These are phyloP conservation scores for Ctenomys sociabilis DNA, from an alignment of 2,113 vertebrate species.

Conservation along the genomic window DNA sequence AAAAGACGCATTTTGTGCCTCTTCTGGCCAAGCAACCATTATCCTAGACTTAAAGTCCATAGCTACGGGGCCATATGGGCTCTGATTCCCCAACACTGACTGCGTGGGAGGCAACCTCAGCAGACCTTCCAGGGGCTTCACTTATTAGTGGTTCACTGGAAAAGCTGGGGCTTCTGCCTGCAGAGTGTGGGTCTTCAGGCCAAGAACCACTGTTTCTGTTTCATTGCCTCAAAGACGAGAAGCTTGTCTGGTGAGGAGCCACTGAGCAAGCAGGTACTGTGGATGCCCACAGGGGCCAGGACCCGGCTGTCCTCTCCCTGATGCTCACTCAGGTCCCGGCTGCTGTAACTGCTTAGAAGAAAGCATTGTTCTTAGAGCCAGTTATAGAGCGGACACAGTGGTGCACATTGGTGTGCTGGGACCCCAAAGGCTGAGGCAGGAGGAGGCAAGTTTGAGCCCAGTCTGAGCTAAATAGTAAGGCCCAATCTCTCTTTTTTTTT, in stretches of 20 bases:
- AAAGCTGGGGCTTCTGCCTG: not conserved
- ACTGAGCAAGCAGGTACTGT: not conserved
- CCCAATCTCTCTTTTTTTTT: too few species aligned
- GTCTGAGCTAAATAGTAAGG: not conserved
- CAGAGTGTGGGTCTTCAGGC: not conserved
- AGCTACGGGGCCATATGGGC: not conserved
- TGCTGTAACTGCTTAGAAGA: not conserved
- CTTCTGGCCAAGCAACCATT: not conserved
- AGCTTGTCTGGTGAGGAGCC: not conserved
- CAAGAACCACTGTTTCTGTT: not conserved
- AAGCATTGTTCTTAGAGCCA: not conserved
- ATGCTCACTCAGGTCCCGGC: not conserved
- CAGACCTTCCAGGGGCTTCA: not conserved
- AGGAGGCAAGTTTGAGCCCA: not conserved
- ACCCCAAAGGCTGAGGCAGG: not conserved
- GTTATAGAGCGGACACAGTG: not conserved
- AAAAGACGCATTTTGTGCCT: not conserved
- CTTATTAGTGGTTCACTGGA: accelerated
- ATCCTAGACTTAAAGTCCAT: not conserved
- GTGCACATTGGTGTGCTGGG: not conserved
- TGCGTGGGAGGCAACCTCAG: not conserved
- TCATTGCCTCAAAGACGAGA: slow-evolving; percentile 21
- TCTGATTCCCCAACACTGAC: accelerated
- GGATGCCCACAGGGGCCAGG: not conserved
- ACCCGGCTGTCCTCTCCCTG: not conserved